A percentile compares a stretch with the other conserved stretches of the same genome.
phyloP scores from a whole-genome alignment of 1,140 invertebrate species.

The Drosophila kanapiae region DNA sequence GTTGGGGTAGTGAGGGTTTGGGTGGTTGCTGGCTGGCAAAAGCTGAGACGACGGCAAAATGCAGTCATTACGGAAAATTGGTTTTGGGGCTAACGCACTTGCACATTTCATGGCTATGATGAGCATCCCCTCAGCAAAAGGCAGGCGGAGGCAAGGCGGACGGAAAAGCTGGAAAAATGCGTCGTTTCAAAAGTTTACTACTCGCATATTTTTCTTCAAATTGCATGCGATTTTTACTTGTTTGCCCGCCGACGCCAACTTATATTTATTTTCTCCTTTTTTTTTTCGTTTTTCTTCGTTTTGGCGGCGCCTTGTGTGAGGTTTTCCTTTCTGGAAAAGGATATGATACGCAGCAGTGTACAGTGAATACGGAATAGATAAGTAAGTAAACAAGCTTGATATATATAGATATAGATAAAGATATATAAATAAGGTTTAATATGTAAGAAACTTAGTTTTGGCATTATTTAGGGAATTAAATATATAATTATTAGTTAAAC shows the following conservation, averaged over 20 bases:
- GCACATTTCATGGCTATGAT: constrained; percentile 81
- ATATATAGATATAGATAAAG: too few species aligned
- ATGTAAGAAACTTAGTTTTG: neutral
- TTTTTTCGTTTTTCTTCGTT: neutral
- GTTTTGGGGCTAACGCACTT: constrained; percentile 84
- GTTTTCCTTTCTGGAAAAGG: neutral
- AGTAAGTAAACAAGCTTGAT: neutral
- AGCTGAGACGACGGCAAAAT: constrained; percentile 73
- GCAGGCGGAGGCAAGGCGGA: neutral
- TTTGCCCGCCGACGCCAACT: constrained; percentile 68
- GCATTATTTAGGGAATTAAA: neutral
- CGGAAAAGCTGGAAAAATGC: constrained; percentile 64
- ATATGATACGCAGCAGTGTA: constrained; percentile 7
- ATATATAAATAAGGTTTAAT: too few species aligned
- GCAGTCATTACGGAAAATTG: constrained; percentile 84
- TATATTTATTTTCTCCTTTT: constrained; percentile 46
- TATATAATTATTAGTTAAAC: neutral
- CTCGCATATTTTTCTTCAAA: constrained; percentile 82
- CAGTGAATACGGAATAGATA: constrained; percentile 1
- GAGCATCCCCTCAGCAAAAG: constrained; percentile 33
- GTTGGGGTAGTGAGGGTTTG: neutral
- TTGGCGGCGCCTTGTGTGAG: constrained; percentile 1
- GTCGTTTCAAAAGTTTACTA: constrained; percentile 82
- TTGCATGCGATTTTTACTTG: constrained; percentile 82
- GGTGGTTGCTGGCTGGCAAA: neutral